Percentiles rank a stretch among this genome's conserved stretches.
phyloP scores from a whole-genome alignment of 2,888 invertebrate genomes.

The Scaptodrosophila latifasciaeformis region DNA sequence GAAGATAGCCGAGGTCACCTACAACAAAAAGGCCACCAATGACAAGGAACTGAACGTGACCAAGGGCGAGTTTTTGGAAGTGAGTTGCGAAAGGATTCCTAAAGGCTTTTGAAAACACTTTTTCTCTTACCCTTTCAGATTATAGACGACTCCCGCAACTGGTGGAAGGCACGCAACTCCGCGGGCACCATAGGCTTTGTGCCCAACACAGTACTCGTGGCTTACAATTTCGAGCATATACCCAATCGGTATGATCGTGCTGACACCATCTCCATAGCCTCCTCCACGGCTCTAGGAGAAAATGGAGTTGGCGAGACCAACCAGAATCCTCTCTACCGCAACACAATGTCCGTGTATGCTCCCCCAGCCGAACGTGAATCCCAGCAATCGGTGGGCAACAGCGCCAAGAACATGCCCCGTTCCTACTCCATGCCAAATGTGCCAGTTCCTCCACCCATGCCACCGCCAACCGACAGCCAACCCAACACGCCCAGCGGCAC shows the following conservation, averaged over 20 bases:
- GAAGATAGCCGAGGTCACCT: constrained; percentile 90
- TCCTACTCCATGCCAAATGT: constrained; percentile 72
- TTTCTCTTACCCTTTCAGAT: constrained; percentile 79
- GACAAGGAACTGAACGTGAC: constrained; percentile 96
- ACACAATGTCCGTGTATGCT: constrained; percentile 49
- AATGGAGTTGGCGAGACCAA: constrained; percentile 39
- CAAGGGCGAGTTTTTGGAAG: constrained; percentile 96
- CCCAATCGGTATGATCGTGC: constrained; percentile 42
- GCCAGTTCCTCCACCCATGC: constrained; percentile 75
- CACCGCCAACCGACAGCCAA: constrained; percentile 67
- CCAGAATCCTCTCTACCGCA: constrained; percentile 47
- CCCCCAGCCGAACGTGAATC: constrained; percentile 51
- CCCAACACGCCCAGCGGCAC: constrained; percentile 63
- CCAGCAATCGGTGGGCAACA: constrained; percentile 37
- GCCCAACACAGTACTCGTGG: constrained; percentile 94
- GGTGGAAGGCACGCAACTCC: constrained; percentile 96
- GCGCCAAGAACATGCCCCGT: constrained; percentile 53
- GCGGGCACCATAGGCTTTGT: constrained; percentile 93
- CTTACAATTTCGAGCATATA: constrained; percentile 75
- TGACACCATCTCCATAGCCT: constrained; percentile 65
- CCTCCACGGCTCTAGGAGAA: constrained; percentile 34
- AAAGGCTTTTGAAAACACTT: too few relatives aligned
- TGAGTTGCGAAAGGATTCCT: too few relatives aligned
- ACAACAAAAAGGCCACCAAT: constrained; percentile 96
- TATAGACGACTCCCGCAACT: constrained; percentile 95